Conservation (phyloP, 2,888 invertebrate genomes). For the Rambutsinella grinnellia region DNA sequence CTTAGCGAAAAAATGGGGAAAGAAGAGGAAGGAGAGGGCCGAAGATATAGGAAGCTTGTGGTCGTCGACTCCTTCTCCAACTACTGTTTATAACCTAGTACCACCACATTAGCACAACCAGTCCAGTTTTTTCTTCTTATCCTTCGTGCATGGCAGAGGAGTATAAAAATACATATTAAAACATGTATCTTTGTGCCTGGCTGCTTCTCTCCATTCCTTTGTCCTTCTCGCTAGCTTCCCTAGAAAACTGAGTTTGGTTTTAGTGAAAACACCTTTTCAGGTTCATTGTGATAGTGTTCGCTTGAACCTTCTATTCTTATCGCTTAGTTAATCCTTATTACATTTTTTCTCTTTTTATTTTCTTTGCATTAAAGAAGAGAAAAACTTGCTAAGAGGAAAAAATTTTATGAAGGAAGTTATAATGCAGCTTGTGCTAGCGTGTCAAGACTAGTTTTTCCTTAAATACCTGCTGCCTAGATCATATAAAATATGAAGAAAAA, state of each 20-base stretch:
- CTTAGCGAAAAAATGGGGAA: conserved; percentile 27
- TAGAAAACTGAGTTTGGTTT: not conserved
- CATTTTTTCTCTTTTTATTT: not conserved
- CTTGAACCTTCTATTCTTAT: not conserved
- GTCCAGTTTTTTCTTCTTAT: conserved; percentile 49
- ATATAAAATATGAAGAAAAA: no score
- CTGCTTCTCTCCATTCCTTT: conserved; percentile 3
- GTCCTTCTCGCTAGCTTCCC: not conserved
- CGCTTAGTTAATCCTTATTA: not conserved
- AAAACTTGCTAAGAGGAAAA: no score
- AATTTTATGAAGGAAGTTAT: no score
- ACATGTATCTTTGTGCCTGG: conserved; percentile 1
- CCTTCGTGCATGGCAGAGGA: conserved; percentile 21
- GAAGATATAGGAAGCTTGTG: conserved; percentile 38
- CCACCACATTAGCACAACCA: conserved; percentile 28
- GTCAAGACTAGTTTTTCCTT: no score
- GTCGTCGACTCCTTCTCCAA: conserved; percentile 57
- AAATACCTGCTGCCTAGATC: no score
- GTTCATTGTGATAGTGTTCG: not conserved
- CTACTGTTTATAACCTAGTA: not conserved
- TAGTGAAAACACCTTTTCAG: not conserved
- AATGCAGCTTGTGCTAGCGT: no score
- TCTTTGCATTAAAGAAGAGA: not conserved
- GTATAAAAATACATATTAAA: not conserved
- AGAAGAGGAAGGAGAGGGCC: conserved; percentile 33